These are phyloP conservation scores for Dasyurus viverrinus DNA, from an alignment of 2,113 vertebrate species.

Conservation along the genomic window DNA sequence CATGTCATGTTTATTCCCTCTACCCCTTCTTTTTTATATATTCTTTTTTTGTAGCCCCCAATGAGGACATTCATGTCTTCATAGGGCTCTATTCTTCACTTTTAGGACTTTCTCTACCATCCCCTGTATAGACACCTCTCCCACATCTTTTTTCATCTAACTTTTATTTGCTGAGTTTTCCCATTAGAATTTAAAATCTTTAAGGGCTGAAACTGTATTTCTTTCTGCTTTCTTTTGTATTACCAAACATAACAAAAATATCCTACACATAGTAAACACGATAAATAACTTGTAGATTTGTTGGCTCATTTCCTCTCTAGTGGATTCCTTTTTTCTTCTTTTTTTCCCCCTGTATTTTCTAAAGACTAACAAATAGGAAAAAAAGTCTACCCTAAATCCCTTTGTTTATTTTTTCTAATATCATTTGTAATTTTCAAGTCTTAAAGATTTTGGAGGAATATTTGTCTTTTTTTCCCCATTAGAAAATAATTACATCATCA, in stretches of 20 bases:
- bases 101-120: neutral
- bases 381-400: neutral
- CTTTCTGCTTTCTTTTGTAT: neutral
- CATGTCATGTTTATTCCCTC: neutral
- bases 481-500: neutral
- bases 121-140: neutral
- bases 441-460: neutral
- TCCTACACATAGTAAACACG: neutral
- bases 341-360: neutral
- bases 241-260: neutral
- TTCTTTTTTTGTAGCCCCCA: neutral
- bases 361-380: neutral
- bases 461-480: neutral
- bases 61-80: neutral
- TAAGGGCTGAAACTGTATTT: neutral
- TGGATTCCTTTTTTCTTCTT: neutral
- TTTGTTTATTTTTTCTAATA: neutral
- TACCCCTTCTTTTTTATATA: neutral
- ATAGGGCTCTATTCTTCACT: neutral
- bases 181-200: neutral
- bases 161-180: neutral
- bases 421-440: neutral
- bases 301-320: neutral
- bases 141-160: neutral
- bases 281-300: neutral